Evolutionary conservation across 2,888 invertebrate species (phyloP).

Genomic region (Andrena marginata): DNA sequence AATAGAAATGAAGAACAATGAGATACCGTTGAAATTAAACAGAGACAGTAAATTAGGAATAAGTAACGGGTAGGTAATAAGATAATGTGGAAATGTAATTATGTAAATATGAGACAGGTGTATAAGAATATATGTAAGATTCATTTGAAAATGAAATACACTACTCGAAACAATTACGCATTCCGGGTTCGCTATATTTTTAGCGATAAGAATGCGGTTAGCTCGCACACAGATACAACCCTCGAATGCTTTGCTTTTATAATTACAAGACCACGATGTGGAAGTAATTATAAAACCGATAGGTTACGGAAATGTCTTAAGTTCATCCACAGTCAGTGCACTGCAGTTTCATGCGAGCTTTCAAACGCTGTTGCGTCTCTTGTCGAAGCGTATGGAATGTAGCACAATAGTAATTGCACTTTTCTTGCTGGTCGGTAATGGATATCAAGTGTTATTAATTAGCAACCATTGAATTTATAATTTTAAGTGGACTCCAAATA

Average conservation of each 20-base stretch:
- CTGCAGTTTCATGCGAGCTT: conserved; percentile 4
- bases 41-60: no score
- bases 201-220: background rate
- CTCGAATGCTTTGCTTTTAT: background rate
- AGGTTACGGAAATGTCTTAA: conserved; percentile 56
- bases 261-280: conserved; percentile 22
- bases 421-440: background rate
- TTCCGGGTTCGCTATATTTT: background rate
- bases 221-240: background rate
- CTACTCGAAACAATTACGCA: no score
- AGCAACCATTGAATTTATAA: background rate
- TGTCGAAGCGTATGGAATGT: background rate
- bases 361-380: background rate
- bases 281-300: conserved; percentile 55
- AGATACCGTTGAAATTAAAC: no score
- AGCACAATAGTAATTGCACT: background rate
- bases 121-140: no score
- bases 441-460: background rate
- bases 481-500: background rate
- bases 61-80: no score
- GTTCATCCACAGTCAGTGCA: conserved; percentile 32
- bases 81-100: no score
- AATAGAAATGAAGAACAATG: conserved; percentile 41
- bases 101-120: no score
- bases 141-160: no score